These are phyloP conservation scores for Phortica variegata DNA, from an alignment of 1,140 invertebrate genomes.

Conservation along the genomic window DNA sequence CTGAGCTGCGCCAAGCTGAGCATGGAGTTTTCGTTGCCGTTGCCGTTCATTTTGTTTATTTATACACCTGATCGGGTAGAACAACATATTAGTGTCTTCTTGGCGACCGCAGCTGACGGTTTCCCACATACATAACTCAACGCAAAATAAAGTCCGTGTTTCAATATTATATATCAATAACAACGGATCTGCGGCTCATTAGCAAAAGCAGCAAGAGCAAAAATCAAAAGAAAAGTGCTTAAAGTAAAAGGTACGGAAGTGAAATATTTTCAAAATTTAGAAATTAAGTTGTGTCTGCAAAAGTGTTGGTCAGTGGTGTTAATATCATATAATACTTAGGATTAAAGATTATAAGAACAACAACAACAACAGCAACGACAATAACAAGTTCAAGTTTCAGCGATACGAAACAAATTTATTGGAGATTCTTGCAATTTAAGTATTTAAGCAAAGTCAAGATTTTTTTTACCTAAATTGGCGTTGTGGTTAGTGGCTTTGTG, in stretches of 20 bases:
- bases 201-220: not conserved
- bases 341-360: no score
- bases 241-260: conserved; percentile 43
- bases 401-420: not conserved
- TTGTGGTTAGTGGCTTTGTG: conserved; percentile 17
- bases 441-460: not conserved
- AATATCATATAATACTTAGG: not conserved
- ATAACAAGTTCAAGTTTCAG: no score
- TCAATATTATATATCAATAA: conserved; percentile 9
- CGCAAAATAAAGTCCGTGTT: conserved; percentile 8
- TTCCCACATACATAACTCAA: conserved; percentile 1
- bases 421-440: not conserved
- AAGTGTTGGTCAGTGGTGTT: not conserved
- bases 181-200: not conserved
- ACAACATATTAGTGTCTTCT: conserved; percentile 56
- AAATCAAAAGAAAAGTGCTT: conserved; percentile 1
- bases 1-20: conserved; percentile 12
- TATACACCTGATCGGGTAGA: conserved; percentile 50
- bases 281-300: not conserved
- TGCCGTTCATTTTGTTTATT: conserved; percentile 47
- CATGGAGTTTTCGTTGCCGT: no score
- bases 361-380: no score
- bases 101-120: conserved; percentile 48
- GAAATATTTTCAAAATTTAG: not conserved
- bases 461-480: not conserved